Percentiles rank a stretch among this genome's conserved stretches.
phyloP scores from a whole-genome alignment of 2,797 vertebrate species.

The Limnodromus scolopaceus region DNA sequence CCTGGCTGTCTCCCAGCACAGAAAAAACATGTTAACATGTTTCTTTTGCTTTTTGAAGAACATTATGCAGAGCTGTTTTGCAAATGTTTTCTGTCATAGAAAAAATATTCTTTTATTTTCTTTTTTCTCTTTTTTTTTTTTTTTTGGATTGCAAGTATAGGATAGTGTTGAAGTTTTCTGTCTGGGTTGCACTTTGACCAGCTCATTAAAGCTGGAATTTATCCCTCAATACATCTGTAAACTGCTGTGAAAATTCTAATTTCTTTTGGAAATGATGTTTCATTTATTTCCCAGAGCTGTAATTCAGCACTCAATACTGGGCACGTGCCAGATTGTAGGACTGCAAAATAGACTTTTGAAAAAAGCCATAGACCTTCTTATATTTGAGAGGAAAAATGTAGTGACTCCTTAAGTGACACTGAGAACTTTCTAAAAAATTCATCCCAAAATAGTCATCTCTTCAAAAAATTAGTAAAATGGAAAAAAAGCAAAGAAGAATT shows the following conservation, averaged over 20 bases:
- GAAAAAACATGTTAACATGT: not conserved
- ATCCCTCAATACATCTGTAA: not conserved
- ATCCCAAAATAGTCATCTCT: not conserved
- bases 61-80: not conserved
- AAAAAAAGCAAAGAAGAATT: not conserved
- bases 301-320: not conserved
- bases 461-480: not conserved
- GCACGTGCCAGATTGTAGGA: not conserved
- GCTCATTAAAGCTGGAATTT: not conserved
- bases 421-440: not conserved
- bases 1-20: not conserved
- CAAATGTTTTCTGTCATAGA: not conserved
- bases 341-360: not conserved
- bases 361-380: not conserved
- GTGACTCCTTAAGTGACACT: not conserved
- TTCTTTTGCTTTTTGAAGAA: not conserved
- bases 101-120: not conserved
- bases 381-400: not conserved
- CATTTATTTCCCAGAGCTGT: not conserved
- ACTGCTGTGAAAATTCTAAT: not conserved
- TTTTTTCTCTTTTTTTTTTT: not conserved
- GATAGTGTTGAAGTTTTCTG: not conserved
- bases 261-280: conserved; percentile 11
- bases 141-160: not conserved
- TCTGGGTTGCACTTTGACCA: not conserved